Base-by-base conservation (phyloP, 2,113 vertebrate species). In the Lepus americanus region DNA sequence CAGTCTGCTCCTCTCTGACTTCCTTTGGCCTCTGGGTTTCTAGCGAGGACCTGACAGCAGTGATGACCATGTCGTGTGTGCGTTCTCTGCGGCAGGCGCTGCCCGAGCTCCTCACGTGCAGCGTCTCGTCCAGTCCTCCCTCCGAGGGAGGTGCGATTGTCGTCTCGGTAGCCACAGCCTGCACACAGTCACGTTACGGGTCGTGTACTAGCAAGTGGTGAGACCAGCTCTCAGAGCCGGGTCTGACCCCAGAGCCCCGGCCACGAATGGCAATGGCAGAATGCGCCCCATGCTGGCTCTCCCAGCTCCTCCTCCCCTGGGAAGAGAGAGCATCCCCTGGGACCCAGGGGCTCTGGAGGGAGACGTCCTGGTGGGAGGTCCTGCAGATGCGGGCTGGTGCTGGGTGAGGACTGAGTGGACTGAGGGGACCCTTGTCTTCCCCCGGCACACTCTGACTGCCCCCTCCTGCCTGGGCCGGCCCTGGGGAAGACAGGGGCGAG, bases 101-200 rank as follows among this genome's bases (percentile, higher is more conserved):
- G 16, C 49, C 81, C 5, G 14, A 17, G 78, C 59, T 3, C 10
- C 69, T 83, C 4, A 39, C 13, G 31, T 16, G 25, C 59, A 20
- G 20, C 13, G 25, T 69, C 55, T 97, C 82, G 31, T 33, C 33
- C 12, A 73, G 12, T 84, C 72, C 69, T 66, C 53, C 77, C 79
- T 90, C 78, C 44, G 66, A 36, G 61, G 81, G 74, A 95, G 78
- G 23, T 63, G 44, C 73, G 64, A 5, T 83, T 94, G 94, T 80
- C 22, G 73, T 33, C 9, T 67, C 67, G 87, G 29, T 16, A 81
- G 77, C 81, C 69, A 11, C 16, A 59, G 27, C 78, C 31, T 49
- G 61, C 53, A 13, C n/a, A 61, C 23, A 53, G 61, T 63, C 22
- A 33, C 6, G 3, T 39, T 77, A 29, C 63, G 53, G 66, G 39